A percentile compares a stretch with the other conserved stretches of the same genome.
Conservation (phyloP, 92 coral and sea anemone genomes). For the Galaxea fascicularis region DNA sequence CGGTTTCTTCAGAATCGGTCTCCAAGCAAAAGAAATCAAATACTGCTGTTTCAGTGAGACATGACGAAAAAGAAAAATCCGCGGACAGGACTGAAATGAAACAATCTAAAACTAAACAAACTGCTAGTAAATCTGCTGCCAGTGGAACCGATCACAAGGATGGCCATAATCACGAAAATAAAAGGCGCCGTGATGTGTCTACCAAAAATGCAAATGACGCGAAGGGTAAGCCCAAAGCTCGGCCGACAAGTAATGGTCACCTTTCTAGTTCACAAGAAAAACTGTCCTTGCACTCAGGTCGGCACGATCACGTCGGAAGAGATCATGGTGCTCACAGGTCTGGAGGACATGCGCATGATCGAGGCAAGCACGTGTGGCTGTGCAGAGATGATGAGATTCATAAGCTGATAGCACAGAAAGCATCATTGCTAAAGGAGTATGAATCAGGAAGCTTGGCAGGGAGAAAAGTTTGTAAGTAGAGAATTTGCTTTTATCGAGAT, state of each 20-base stretch:
- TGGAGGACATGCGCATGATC: conserved; percentile 14
- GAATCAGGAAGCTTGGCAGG: conserved; percentile 96
- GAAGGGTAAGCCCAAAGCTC: conserved; percentile 25
- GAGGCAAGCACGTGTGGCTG: conserved; percentile 95
- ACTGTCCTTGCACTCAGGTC: conserved; percentile 32
- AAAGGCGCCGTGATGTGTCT: neutral
- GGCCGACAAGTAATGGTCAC: conserved; percentile 40
- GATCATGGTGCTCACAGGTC: conserved; percentile 24
- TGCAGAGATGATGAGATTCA: conserved; percentile 97
- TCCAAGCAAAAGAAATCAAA: conserved; percentile 23
- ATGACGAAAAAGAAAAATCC: conserved; percentile 9
- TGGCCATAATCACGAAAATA: conserved; percentile 19
- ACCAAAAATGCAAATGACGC: conserved; percentile 3
- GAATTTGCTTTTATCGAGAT: neutral
- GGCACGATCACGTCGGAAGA: conserved; percentile 57
- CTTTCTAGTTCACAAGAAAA: conserved; percentile 44
- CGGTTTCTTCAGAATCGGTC: conserved; percentile 23
- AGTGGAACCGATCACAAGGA: conserved; percentile 73
- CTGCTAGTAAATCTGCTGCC: conserved; percentile 77
- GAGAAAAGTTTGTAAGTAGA: conserved; percentile 74
- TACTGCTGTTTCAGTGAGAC: neutral
- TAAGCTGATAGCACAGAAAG: conserved; percentile 96
- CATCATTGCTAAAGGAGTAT: conserved; percentile 89
- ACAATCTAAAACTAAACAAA: conserved; percentile 36
- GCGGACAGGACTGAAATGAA: conserved; percentile 21